Base-by-base conservation (phyloP, 1,140 invertebrate species). In the Limonius californicus region DNA sequence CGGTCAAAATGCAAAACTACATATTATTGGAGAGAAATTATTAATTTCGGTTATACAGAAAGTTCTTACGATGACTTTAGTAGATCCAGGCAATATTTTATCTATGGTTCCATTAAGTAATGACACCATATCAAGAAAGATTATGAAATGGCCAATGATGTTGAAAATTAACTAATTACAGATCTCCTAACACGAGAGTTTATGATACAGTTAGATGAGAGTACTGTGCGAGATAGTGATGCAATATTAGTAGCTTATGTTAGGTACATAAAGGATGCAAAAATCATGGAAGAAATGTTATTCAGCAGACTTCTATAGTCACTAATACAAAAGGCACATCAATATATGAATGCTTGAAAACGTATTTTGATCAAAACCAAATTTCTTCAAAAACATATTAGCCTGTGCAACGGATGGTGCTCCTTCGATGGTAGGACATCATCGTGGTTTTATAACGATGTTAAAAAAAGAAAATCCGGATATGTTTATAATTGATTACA, bases 331-430 rank as follows among this genome's bases (percentile, higher is more conserved):
- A n/a, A n/a, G n/a, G n/a, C n/a, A n/a, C n/a, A n/a, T n/a, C n/a
- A n/a, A n/a, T n/a, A n/a, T 32, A 6, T 32, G 4, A 32, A 32
- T 32, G 27, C 11, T 32, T 32, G 27, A 32, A 32, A 32, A 32
- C 27, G 11, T 32, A 6, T 32, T 11, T 32, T 32, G 11, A 6
- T 32, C 4, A 32, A 11, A 4, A 32, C 11, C 4, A 32, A 6
- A 32, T 32, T 32, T 32, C 27, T 6, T 32, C 11, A 7, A 4
- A 7, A 57, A 57, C 23, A 32, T 57, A 11, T 12, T 57, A 9
- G 27, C 59, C 20, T 55, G 47, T 56, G 47, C 59, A 27, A 61
- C 59, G 7, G 59, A 61, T 56, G 59, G 59, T 11, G 59, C 59
- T 27, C 59, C 47, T 14, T 18, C 47, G n/a, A 61, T 61, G 59